phyloP scores from a whole-genome alignment of 2,797 vertebrate species.

The Pangasius mekongensis region DNA sequence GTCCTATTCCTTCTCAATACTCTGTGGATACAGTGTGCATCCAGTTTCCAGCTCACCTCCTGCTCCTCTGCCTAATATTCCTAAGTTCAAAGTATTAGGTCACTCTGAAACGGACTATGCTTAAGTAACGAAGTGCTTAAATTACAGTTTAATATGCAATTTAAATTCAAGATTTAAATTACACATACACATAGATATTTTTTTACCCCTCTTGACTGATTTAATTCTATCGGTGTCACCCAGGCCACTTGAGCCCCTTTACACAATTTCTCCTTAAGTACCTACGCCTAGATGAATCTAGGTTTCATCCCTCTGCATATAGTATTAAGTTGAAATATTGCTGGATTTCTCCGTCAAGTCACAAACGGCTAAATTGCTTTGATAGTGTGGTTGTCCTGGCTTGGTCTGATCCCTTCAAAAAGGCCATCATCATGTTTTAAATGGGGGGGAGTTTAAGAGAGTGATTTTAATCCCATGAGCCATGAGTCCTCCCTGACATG shows the following conservation, averaged over 20 bases:
- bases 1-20: not conserved
- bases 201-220: constrained; percentile 50
- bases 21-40: not conserved
- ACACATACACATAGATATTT: constrained; percentile 37
- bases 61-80: constrained; percentile 16
- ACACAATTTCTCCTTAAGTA: constrained; percentile 60
- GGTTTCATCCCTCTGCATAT: constrained; percentile 55
- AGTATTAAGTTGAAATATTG: constrained; percentile 61
- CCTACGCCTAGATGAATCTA: constrained; percentile 57
- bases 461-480: constrained; percentile 61
- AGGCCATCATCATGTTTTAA: constrained; percentile 67
- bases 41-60: constrained; percentile 38
- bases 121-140: constrained; percentile 48
- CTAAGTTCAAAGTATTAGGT: constrained; percentile 50
- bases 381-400: constrained; percentile 56
- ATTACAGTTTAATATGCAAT: constrained; percentile 62
- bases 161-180: constrained; percentile 62
- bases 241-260: constrained; percentile 43
- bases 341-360: constrained; percentile 62
- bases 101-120: constrained; percentile 37
- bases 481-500: constrained; percentile 53
- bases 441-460: constrained; percentile 48
- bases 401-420: constrained; percentile 65
- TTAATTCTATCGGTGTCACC: constrained; percentile 59
- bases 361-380: constrained; percentile 72